phyloP scores from a whole-genome alignment of 1,140 invertebrate species.

The Cyclargus thomasi region DNA sequence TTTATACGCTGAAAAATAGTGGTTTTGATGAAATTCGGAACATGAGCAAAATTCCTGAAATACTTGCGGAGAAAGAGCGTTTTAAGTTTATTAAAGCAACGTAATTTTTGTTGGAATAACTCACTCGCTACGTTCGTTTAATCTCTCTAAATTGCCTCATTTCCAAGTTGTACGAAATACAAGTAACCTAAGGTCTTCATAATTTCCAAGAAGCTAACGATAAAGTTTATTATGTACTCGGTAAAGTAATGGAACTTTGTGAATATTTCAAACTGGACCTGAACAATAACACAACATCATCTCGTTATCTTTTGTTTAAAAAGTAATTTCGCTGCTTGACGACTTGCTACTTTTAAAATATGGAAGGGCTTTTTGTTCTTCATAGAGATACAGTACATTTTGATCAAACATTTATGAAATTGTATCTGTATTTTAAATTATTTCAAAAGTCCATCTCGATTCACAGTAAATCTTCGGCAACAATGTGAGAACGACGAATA shows the following conservation, averaged over 20 bases:
- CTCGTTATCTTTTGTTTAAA: constrained; percentile 2
- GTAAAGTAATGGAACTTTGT: neutral
- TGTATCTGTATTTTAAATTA: neutral
- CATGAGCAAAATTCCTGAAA: constrained; percentile 29
- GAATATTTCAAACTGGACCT: constrained; percentile 3
- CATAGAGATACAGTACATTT: no score
- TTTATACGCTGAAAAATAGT: constrained; percentile 28
- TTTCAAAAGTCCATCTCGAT: neutral
- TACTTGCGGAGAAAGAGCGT: constrained; percentile 21
- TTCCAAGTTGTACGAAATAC: neutral
- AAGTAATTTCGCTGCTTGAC: neutral
- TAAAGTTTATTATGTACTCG: constrained; percentile 3
- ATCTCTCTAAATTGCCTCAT: constrained; percentile 3
- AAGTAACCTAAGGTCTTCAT: neutral
- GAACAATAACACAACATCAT: constrained; percentile 1
- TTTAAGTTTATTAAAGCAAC: constrained; percentile 12
- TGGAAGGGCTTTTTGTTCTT: neutral
- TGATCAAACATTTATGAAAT: neutral
- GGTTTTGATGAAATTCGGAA: constrained; percentile 26
- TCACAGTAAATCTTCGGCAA: neutral
- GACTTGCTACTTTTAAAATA: neutral
- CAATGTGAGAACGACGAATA: neutral
- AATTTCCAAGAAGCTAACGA: constrained; percentile 3
- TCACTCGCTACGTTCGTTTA: constrained; percentile 2
- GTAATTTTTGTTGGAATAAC: constrained; percentile 1